Evolutionary conservation across 92 coral and sea anemone species (phyloP), one percentile per base, ranked within the genome.

Genomic region (Porites evermanni): DNA sequence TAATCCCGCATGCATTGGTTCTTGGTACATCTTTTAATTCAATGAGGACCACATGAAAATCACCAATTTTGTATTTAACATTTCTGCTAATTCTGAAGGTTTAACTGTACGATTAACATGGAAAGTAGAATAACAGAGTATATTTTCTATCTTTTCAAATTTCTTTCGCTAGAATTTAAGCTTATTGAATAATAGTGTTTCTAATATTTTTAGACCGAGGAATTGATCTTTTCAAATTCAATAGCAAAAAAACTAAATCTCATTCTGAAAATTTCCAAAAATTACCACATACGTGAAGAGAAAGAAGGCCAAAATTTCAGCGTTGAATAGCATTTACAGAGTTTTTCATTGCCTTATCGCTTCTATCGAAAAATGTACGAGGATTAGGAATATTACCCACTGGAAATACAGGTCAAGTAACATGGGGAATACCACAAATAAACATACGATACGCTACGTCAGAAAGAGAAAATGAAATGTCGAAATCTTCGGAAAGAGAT

Each of bases 341-440:
- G 12, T 58, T 70, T n/a, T 58, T 23, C 3, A 11, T 59, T 18
- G 68, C 21, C 64, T 44, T 44, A 60, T 81, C 21, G 18, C 78
- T 70, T 58, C 50, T 81, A 20, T 70, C 78, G 19, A 44, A 44
- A 70, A 32, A 44, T 71, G 44, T 47, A 61, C 80, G 8, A 60
- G 66, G 73, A 83, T 64, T 83, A 72, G 11, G 51, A 72, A 38
- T 82, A 59, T 72, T 82, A 12, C 14, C 63, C 74, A 64, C 53
- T 60, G 51, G 64, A 67, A 66, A 66, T 18, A 63, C 29, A 51
- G 79, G 72, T 83, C 72, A 65, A 51, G 80, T 24, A 83, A 83
- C 87, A 83, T 44, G 77, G 47, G 80, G 79, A 83, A 73, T 56
- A 56, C 59, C 77, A 70, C 44, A 83, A 60, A 72, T 73, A 83